Conservation (phyloP, 2,113 vertebrate genomes). For the Ailurus styani region DNA sequence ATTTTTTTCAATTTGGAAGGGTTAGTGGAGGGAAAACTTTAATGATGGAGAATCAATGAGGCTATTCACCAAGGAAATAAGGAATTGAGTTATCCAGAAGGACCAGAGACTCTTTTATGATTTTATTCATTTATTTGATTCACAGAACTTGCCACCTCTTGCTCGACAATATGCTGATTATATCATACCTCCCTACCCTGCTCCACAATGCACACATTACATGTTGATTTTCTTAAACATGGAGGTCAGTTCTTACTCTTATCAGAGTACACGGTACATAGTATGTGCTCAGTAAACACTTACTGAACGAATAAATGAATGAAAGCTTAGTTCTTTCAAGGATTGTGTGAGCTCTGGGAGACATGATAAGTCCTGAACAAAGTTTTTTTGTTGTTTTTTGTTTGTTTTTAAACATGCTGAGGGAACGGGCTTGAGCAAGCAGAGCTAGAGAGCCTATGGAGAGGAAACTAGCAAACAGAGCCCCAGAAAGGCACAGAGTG, state of each 20-base stretch:
- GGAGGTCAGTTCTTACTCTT: not conserved
- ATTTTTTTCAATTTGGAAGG: slow-evolving; percentile 42
- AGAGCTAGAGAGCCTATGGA: not conserved
- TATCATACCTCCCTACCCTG: not conserved
- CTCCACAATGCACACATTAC: not conserved
- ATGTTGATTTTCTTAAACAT: slow-evolving; percentile 11
- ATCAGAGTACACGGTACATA: not conserved
- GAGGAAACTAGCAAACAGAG: not conserved
- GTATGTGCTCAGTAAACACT: not conserved
- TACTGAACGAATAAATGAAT: not conserved
- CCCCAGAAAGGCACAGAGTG: not conserved
- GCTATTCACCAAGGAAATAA: slow-evolving; percentile 39
- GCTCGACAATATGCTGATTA: not conserved
- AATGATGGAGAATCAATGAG: slow-evolving; percentile 28
- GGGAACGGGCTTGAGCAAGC: not conserved
- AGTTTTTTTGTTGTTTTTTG: not conserved
- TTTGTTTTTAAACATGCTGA: not conserved
- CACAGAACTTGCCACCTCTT: not conserved
- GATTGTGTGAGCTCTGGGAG: not conserved
- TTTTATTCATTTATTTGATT: not conserved
- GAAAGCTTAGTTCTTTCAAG: not conserved
- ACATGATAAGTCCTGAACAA: not conserved
- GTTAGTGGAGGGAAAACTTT: slow-evolving; percentile 17
- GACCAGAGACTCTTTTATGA: not conserved
- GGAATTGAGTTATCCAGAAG: slow-evolving; percentile 23